phyloP scores from a whole-genome alignment of 2,888 invertebrate genomes.

The Hyalella azteca region DNA sequence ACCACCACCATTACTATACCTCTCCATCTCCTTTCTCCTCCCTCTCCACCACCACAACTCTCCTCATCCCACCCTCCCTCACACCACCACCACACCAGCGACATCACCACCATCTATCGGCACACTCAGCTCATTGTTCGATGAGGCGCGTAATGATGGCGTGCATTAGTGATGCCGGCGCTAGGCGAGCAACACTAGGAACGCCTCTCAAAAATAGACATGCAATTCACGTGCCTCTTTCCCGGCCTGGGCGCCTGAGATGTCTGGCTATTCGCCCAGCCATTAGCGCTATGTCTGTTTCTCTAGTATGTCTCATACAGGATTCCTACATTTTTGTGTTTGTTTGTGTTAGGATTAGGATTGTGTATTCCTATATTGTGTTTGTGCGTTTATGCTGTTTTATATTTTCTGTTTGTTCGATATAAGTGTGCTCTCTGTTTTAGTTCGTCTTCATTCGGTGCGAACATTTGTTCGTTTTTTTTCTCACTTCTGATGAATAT shows the following conservation, averaged over 20 bases:
- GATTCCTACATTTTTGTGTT: not conserved
- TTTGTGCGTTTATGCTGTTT: not conserved
- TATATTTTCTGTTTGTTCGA: not conserved
- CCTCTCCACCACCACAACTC: not conserved
- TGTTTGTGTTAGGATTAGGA: not conserved
- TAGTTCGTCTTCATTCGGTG: too few relatives aligned
- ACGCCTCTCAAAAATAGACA: not conserved
- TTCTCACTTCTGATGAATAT: too few relatives aligned
- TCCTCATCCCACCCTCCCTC: not conserved
- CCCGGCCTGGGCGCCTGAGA: not conserved
- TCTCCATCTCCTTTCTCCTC: not conserved
- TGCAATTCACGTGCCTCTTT: not conserved
- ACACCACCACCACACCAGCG: not conserved
- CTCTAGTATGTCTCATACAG: not conserved
- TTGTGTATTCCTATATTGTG: not conserved
- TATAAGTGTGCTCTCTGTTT: too few relatives aligned
- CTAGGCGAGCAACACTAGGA: not conserved
- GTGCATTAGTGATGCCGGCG: not conserved
- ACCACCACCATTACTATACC: not conserved
- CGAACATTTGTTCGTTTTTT: not conserved
- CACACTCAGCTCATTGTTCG: not conserved
- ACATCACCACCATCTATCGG: not conserved
- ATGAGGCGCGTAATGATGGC: not conserved
- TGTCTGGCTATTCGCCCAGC: not conserved
- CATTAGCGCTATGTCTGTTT: not conserved